Base-by-base conservation (phyloP, 2,113 vertebrate species). In the Lynx canadensis region DNA sequence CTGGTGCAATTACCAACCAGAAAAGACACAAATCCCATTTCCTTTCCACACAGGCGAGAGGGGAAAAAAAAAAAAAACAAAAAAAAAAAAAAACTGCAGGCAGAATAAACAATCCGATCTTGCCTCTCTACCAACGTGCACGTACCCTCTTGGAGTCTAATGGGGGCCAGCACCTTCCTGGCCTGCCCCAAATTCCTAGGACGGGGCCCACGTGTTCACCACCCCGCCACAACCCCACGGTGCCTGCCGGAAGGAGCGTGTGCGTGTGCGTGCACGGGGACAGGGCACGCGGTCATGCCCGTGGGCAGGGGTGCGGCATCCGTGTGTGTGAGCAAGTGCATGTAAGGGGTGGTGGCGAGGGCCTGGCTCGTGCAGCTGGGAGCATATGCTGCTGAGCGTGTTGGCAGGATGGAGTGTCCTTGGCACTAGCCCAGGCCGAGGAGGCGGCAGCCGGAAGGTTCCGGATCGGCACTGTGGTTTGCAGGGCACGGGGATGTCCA, bases 391-490 rank as follows among this genome's bases (percentile, higher is more conserved):
- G 27, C 68, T 33, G 27, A 23, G 41, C 0, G 0, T n/a, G 19
- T 5, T 92, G 92, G 92, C 96, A 36, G 97, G 69, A 95, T 29
- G 16, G 38, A 48, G 92, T 85, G 95, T 96, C 91, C 96, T 52
- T 95, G 97, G 96, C 91, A 89, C 38, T 1, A 74, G 60, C 87
- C 94, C 95, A 94, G 91, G 90, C 90, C 0, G 2, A 85, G 81
- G 90, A 97, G 69, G 57, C 65, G 52, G 95, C 85, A 81, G 76
- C 84, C 1, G 29, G 82, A 88, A 94, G 78, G 27, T 57, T 55
- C 60, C 0, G 1, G 69, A 83, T 48, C 4, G 3, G 73, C 68
- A 1, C 8, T 15, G 81, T 4, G 29, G 10, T 5, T 7, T 36
- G 7, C 74, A 50, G 45, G 45, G 74, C 66, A 5, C 5, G 5